A percentile compares a stretch with the other conserved stretches of the same genome.
Evolutionary conservation across 2,113 vertebrate species (phyloP).

Genomic region (Talpa occidentalis): DNA sequence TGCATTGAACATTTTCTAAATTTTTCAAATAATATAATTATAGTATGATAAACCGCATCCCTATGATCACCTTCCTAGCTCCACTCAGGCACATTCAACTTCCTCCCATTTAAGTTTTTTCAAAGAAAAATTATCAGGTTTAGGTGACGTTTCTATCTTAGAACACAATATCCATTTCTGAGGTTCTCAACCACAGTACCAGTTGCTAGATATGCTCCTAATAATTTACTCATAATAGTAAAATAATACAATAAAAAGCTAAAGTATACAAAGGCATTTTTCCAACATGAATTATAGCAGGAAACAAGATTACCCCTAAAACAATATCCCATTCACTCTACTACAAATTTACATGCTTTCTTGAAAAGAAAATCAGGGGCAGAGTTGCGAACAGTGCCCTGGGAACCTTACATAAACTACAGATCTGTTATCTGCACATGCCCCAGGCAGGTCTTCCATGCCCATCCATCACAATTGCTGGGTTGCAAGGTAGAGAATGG

Average conservation of each 20-base stretch:
- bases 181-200: neutral
- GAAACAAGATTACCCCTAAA: neutral
- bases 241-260: neutral
- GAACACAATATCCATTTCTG: neutral
- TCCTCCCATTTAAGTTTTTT: neutral
- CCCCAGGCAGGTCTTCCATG: neutral
- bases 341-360: neutral
- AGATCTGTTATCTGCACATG: neutral
- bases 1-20: neutral
- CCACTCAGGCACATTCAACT: neutral
- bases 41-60: neutral
- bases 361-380: neutral
- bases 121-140: neutral
- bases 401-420: neutral
- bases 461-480: neutral
- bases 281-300: neutral
- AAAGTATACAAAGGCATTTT: neutral
- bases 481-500: neutral
- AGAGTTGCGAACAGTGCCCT: neutral
- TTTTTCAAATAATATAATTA: neutral
- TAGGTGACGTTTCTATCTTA: neutral
- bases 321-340: neutral
- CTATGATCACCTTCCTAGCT: neutral
- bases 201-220: neutral
- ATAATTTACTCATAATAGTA: neutral